These are phyloP conservation scores for Cisticola juncidis DNA, from an alignment of 2,113 vertebrate genomes.

Conservation along the genomic window DNA sequence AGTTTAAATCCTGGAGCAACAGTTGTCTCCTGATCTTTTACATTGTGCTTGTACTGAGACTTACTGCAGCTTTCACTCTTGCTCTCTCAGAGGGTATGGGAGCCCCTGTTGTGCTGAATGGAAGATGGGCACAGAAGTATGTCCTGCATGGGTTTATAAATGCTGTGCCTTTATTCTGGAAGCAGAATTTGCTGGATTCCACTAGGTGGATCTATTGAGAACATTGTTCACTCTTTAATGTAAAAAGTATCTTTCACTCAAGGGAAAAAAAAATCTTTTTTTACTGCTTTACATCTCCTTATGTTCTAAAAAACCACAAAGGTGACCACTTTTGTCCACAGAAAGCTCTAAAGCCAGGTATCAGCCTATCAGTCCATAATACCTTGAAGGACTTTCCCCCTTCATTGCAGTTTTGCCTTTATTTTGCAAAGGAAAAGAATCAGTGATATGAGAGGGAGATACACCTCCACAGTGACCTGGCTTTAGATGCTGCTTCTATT, in stretches of 20 bases:
- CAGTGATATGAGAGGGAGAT: neutral
- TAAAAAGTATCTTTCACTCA: neutral
- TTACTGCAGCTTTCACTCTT: neutral
- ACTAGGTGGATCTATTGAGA: slow-evolving; percentile 65
- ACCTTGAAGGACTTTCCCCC: neutral
- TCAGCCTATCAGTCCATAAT: neutral
- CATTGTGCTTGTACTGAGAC: neutral
- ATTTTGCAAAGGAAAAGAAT: neutral
- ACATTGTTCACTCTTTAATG: slow-evolving; percentile 10
- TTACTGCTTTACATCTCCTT: neutral
- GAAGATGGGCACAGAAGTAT: neutral
- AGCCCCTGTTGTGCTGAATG: neutral
- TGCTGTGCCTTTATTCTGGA: slow-evolving; percentile 17
- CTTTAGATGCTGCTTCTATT: neutral
- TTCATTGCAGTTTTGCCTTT: neutral
- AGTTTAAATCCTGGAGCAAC: neutral
- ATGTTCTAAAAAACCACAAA: neutral
- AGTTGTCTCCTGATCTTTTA: neutral
- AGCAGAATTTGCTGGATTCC: slow-evolving; percentile 36
- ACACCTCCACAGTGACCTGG: neutral
- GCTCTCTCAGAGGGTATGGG: neutral
- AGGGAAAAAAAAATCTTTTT: neutral
- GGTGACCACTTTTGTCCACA: neutral
- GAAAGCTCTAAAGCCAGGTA: neutral
- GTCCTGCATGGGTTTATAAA: slow-evolving; percentile 1